Base-by-base conservation (phyloP, 2,888 invertebrate genomes). In the Geophilus truncorum region DNA sequence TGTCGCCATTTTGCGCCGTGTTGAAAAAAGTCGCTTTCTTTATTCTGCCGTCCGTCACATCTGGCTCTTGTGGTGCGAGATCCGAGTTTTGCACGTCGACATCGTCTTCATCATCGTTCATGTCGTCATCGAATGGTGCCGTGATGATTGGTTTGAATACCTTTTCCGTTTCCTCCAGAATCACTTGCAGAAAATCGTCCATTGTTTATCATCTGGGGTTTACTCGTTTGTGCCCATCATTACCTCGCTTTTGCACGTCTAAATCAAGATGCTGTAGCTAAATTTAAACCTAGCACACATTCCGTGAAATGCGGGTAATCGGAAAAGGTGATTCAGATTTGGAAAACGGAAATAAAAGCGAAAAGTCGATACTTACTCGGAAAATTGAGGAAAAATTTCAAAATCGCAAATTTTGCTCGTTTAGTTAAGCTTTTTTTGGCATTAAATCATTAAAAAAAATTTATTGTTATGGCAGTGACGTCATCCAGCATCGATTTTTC, bases 131-230 rank as follows among this genome's bases (percentile, higher is more conserved):
- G 32, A 23, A 34, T 1, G 32, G 23, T 4, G 1, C 28, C 4
- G 2, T 75, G 21, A 75, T 1, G 25, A 28, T 21, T n/a, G 77
- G 77, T 34, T 77, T 77, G 36, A 79, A 40, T 4, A 32, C 80
- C 9, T 80, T 80, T 70, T 80, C 80, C 6, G 30, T 80, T 32
- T 80, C 80, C 12, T 80, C 80, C 10, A 80, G 28, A 10, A 80
- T 80, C 15, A 80, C 80, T 70, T 80, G 80, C 9, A 80, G 40
- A 34, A 80, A 30, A 21, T 80, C 80, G 40, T 80, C 80, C 80
- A 80, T 80, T 23, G 7, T 79, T 40, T 40, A 40, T 32, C 6
- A 40, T 12, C 2, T 40, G 40, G 7, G 40, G 12, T 40, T 40
- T 40, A 2, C 15, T 7, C 45, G 5, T 45, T 45, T 45, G 1